These are phyloP conservation scores for Smithornis capensis DNA, from an alignment of 2,113 vertebrate genomes.

Conservation along the genomic window DNA sequence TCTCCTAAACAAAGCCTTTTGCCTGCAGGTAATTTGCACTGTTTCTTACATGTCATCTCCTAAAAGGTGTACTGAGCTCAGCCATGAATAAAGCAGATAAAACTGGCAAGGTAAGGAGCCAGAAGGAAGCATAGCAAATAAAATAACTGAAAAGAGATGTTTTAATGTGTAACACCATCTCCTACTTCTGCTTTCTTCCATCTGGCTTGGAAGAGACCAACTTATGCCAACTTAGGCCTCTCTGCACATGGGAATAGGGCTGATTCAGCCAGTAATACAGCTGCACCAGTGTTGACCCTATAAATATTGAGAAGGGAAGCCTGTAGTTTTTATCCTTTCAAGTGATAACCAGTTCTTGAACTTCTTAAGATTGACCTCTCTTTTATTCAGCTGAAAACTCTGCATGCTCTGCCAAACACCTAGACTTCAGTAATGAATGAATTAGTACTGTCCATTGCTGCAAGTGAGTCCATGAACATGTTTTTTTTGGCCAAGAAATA, in stretches of 20 bases:
- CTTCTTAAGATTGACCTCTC: background rate
- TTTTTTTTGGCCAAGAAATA: background rate
- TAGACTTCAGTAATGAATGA: background rate
- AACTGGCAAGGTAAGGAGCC: constrained; percentile 38
- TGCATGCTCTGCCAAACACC: background rate
- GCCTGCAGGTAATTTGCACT: constrained; percentile 44
- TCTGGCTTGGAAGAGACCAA: constrained; percentile 55
- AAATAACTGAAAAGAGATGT: constrained; percentile 61
- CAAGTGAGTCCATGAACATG: background rate
- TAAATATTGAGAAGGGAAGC: constrained; percentile 44
- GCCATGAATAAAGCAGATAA: constrained; percentile 41
- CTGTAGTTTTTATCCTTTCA: constrained; percentile 37
- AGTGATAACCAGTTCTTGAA: constrained; percentile 50
- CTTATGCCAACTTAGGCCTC: constrained; percentile 45
- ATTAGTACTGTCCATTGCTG: background rate
- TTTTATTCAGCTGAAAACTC: background rate
- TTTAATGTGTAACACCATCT: constrained; percentile 64
- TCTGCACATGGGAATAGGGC: constrained; percentile 28
- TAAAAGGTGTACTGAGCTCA: constrained; percentile 22
- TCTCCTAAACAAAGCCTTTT: constrained; percentile 26
- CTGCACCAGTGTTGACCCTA: constrained; percentile 52
- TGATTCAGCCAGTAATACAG: constrained; percentile 52
- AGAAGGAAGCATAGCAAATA: constrained; percentile 59
- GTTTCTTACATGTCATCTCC: constrained; percentile 23
- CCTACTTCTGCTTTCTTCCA: constrained; percentile 57